Percentiles rank a stretch among this genome's conserved stretches.
phyloP scores from a whole-genome alignment of 2,888 invertebrate species.

The Drosophila imparisetae region DNA sequence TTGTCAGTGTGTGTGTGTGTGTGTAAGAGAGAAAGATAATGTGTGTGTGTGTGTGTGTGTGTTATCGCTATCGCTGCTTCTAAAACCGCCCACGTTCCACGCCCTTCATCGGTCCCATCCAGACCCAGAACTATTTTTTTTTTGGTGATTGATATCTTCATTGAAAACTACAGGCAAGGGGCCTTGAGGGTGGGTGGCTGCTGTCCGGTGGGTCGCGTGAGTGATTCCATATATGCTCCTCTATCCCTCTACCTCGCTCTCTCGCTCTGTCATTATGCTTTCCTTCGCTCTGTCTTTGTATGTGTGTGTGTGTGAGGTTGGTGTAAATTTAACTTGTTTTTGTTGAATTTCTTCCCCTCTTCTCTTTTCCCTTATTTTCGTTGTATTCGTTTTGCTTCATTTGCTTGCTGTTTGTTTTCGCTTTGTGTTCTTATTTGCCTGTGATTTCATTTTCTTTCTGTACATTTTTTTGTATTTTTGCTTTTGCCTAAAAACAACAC shows the following conservation, averaged over 20 bases:
- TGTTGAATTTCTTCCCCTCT: conserved; percentile 30
- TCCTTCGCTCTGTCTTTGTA: neutral
- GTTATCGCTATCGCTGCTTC: conserved; percentile 45
- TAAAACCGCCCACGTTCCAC: conserved; percentile 33
- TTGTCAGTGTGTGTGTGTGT: neutral
- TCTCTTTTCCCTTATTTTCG: conserved; percentile 24
- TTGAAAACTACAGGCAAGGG: conserved; percentile 39
- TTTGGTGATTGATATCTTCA: conserved; percentile 71
- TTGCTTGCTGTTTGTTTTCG: conserved; percentile 35
- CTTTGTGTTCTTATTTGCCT: conserved; percentile 67
- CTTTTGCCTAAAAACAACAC: conserved; percentile 36
- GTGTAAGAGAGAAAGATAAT: conserved; percentile 7
- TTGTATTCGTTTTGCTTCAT: conserved; percentile 51
- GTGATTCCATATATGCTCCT: conserved; percentile 48
- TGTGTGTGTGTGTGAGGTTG: conserved; percentile 31
- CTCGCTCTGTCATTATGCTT: neutral
- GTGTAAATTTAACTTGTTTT: conserved; percentile 70
- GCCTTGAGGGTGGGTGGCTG: conserved; percentile 49
- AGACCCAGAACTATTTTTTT: conserved; percentile 39
- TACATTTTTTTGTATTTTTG: conserved; percentile 22
- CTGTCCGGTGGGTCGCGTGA: conserved; percentile 49
- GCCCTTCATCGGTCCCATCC: conserved; percentile 16
- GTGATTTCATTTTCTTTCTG: conserved; percentile 60
- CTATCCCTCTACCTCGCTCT: conserved; percentile 6
- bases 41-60: neutral